Evolutionary conservation across 2,888 invertebrate genomes (phyloP).

Genomic region (Idaea dimidiata): DNA sequence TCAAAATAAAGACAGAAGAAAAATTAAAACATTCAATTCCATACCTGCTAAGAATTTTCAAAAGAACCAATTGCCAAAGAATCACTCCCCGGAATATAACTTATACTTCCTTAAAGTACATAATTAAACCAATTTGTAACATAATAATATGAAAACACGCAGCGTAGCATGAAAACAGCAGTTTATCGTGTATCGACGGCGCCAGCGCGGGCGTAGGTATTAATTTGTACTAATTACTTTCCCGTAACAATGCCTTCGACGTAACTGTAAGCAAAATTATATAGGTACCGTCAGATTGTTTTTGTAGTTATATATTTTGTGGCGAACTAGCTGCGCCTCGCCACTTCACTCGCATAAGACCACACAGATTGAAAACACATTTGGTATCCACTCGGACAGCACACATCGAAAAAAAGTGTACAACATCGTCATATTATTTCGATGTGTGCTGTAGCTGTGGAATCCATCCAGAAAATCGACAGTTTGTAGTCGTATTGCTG

Average conservation of each 20-base stretch:
- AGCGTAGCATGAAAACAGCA: constrained; percentile 1
- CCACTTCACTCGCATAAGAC: too few species aligned
- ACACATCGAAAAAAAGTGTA: too few species aligned
- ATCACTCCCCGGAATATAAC: neutral
- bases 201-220: constrained; percentile 15
- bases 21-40: too few species aligned
- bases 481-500: too few species aligned
- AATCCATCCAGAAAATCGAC: too few species aligned
- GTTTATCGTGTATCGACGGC: constrained; percentile 21
- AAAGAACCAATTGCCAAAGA: neutral
- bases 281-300: neutral
- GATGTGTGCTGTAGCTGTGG: too few species aligned
- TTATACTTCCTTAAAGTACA: neutral
- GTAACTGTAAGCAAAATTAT: constrained; percentile 1
- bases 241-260: constrained; percentile 6
- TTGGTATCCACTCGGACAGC: too few species aligned
- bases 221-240: constrained; percentile 31
- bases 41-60: neutral
- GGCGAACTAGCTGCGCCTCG: too few species aligned
- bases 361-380: too few species aligned
- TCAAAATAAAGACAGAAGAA: too few species aligned
- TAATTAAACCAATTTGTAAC: constrained; percentile 1
- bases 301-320: neutral
- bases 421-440: too few species aligned
- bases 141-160: neutral